phyloP scores from a whole-genome alignment of 2,797 vertebrate genomes.

The Synaphobranchus kaupii region DNA sequence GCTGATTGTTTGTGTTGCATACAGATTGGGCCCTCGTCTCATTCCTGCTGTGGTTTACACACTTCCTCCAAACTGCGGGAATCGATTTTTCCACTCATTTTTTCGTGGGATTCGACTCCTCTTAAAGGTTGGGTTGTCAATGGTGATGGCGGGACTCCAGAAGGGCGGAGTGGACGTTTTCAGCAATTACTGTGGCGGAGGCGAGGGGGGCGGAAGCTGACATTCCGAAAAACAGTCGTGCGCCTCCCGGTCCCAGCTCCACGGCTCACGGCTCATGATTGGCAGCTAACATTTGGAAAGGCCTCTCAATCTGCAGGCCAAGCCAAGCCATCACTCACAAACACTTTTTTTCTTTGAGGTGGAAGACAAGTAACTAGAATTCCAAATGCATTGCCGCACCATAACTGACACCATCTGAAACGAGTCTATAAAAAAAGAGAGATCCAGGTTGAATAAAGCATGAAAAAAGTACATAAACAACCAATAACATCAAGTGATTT shows the following conservation, averaged over 20 bases:
- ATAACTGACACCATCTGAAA: background rate
- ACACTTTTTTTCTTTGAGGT: constrained; percentile 22
- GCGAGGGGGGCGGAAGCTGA: constrained; percentile 32
- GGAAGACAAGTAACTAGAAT: constrained; percentile 73
- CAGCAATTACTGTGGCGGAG: constrained; percentile 33
- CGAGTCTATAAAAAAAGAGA: background rate
- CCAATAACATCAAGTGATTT: background rate
- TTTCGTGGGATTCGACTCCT: background rate
- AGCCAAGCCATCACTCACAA: constrained; percentile 49
- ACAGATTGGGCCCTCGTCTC: background rate
- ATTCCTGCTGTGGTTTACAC: background rate
- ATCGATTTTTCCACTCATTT: background rate
- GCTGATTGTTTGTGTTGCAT: background rate
- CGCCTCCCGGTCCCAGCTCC: constrained; percentile 48
- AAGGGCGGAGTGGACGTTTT: background rate
- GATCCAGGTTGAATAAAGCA: background rate
- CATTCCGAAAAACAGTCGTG: constrained; percentile 55
- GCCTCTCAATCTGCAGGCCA: constrained; percentile 35
- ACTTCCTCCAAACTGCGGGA: background rate
- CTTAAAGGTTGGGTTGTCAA: background rate
- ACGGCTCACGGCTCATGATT: constrained; percentile 51
- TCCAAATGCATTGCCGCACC: constrained; percentile 61
- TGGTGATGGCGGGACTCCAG: background rate
- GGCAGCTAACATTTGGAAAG: constrained; percentile 69
- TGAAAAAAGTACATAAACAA: background rate